phyloP scores from a whole-genome alignment of 2,797 vertebrate species.

The Sphenodon punctatus region DNA sequence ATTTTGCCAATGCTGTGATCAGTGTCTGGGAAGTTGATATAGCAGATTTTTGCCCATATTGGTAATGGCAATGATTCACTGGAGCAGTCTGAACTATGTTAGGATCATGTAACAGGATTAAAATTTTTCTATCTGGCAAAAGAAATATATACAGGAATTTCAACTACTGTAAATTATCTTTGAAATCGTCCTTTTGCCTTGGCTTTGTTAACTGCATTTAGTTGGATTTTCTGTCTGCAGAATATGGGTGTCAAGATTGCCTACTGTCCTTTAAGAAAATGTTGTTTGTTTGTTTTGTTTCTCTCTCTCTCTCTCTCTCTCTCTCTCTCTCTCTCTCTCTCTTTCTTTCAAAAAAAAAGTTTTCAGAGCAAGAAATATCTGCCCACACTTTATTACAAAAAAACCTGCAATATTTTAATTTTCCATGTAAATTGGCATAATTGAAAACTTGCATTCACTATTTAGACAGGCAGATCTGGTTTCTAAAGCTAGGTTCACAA shows the following conservation, averaged over 20 bases:
- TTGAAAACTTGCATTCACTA: background rate
- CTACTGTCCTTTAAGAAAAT: background rate
- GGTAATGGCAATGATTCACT: slow-evolving; percentile 65
- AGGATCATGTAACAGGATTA: slow-evolving; percentile 60
- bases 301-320: background rate
- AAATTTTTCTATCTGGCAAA: slow-evolving; percentile 57
- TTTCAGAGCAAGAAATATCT: background rate
- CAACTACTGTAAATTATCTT: slow-evolving; percentile 27
- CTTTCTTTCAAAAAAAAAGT: background rate
- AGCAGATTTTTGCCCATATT: slow-evolving; percentile 70
- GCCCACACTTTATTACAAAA: background rate
- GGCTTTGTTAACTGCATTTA: slow-evolving; percentile 44
- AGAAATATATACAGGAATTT: slow-evolving; percentile 17
- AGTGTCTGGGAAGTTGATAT: slow-evolving; percentile 74
- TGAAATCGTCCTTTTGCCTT: slow-evolving; percentile 27
- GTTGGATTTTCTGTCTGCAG: background rate
- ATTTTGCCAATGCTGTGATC: slow-evolving; percentile 66
- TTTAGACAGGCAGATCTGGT: background rate
- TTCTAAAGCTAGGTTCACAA: background rate
- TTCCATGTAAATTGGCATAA: background rate
- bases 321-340: rapidly evolving
- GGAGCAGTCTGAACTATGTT: slow-evolving; percentile 52
- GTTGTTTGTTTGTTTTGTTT: rapidly evolving
- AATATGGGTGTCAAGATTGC: background rate
- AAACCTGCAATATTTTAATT: background rate